phyloP scores from a whole-genome alignment of 2,113 vertebrate genomes.

The Triplophysa siluroides region DNA sequence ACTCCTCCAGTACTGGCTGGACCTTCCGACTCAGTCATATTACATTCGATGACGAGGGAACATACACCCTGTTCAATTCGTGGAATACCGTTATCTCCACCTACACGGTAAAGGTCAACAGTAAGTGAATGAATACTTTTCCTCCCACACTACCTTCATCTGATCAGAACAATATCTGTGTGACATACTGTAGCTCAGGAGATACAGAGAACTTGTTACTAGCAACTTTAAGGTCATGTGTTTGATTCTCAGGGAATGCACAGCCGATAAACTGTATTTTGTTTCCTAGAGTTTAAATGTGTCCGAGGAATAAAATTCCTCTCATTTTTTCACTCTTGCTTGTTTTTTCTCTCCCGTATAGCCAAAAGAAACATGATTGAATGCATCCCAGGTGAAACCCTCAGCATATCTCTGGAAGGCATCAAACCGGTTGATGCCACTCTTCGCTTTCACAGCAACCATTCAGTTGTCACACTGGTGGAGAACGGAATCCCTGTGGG shows the following conservation, averaged over 20 bases:
- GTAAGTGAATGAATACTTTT: constrained; percentile 54
- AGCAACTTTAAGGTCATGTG: too few species aligned
- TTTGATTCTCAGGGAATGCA: too few species aligned
- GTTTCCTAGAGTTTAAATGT: too few species aligned
- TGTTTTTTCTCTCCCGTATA: constrained; percentile 29
- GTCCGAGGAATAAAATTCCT: too few species aligned
- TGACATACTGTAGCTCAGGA: too few species aligned
- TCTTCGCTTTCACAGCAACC: constrained; percentile 51
- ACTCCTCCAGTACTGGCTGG: constrained; percentile 33
- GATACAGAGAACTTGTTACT: too few species aligned
- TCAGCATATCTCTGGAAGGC: constrained; percentile 59
- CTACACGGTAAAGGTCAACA: constrained; percentile 55
- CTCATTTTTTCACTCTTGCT: background rate
- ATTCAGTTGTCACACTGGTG: constrained; percentile 59
- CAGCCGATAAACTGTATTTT: too few species aligned
- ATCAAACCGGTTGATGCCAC: constrained; percentile 18
- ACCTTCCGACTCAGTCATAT: constrained; percentile 53
- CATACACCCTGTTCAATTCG: constrained; percentile 54
- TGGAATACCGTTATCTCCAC: constrained; percentile 53
- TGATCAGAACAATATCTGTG: background rate
- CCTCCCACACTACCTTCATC: background rate
- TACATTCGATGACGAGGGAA: constrained; percentile 65
- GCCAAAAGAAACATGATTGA: constrained; percentile 44
- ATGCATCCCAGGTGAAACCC: constrained; percentile 58
- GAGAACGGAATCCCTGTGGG: constrained; percentile 46